Evolutionary conservation across 37 sponge, comb jelly and placozoan species (phyloP), one percentile per base, ranked within the genome.

Genomic region (Halisarca cf. caerulea): DNA sequence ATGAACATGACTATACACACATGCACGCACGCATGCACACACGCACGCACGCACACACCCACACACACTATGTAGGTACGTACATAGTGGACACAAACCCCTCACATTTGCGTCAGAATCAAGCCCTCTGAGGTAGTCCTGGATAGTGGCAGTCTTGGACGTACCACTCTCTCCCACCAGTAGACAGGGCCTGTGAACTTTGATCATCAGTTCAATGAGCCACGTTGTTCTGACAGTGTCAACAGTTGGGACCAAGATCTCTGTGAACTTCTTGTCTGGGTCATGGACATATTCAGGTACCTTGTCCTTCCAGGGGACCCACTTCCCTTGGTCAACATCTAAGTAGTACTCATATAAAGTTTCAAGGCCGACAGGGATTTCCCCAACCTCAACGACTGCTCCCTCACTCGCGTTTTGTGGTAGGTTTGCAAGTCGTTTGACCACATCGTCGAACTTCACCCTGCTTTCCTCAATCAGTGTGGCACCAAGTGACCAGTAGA

Each of bases 121-220:
- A 2, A 98, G 88, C 43, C 83, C 66, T 47, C 99, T 86, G 43
- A 98, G 85, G 47, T 92, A 96, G 86, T 96, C 92, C 66, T 90
- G 91, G 23, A 85, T 92, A 18, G 99, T 98, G 17, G 99, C 99
- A 32, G 96, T 96, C 71, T 98, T 98, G 24, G 99, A 98, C 1
- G 99, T 98, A 5, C 99, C 99, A 38, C 96, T 98, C 85, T 98
- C 99, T 54, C 99, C 99, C 2, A 98, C 97, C 37, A 98, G 91
- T 20, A 98, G 93, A 35, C 96, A 93, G 14, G 99, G 99, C 35
- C 87, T 81, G 60, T 73, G 77, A 37, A 94, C 85, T 33, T 92
- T 79, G 27, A 96, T 83, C 99, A 98, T 98, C 83, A 95, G 92
- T 60, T 98, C 86, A 58, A 98, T 79, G 21, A 98, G 91, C 99